phyloP scores from a whole-genome alignment of 1,140 invertebrate species.

The Halesus radiatus region DNA sequence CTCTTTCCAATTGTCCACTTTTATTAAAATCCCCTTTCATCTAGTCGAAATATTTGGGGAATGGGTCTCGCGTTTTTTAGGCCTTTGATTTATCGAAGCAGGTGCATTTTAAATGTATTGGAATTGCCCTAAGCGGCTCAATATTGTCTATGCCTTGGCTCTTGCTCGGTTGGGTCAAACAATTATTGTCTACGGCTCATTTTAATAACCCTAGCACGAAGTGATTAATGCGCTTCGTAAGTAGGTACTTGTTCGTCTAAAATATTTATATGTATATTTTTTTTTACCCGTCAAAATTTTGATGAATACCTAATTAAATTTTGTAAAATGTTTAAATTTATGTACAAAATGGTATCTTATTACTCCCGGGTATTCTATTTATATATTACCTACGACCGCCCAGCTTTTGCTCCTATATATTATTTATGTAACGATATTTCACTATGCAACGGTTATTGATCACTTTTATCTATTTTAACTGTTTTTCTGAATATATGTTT shows the following conservation, averaged over 20 bases:
- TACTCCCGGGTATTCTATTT: too few species aligned
- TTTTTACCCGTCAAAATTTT: too few species aligned
- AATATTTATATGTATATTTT: too few species aligned
- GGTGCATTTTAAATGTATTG: slow-evolving; percentile 29
- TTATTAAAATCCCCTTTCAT: slow-evolving; percentile 14
- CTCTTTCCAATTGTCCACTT: background rate
- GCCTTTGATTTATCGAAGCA: slow-evolving; percentile 35
- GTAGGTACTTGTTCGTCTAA: background rate
- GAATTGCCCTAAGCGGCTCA: slow-evolving; percentile 24
- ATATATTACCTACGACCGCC: too few species aligned
- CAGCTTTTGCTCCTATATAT: too few species aligned
- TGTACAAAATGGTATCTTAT: too few species aligned
- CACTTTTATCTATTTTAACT: too few species aligned
- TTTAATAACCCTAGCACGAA: slow-evolving; percentile 12
- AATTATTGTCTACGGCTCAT: slow-evolving; percentile 29
- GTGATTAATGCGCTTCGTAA: slow-evolving; percentile 18
- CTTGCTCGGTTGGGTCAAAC: slow-evolving; percentile 11
- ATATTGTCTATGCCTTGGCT: slow-evolving; percentile 18
- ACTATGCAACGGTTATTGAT: too few species aligned
- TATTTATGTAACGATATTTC: too few species aligned
- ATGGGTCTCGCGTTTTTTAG: background rate
- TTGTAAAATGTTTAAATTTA: too few species aligned
- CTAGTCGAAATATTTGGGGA: background rate
- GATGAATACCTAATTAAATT: too few species aligned
- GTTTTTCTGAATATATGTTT: too few species aligned